Evolutionary conservation across 2,888 invertebrate genomes (phyloP).

Genomic region (Desoria tigrina): DNA sequence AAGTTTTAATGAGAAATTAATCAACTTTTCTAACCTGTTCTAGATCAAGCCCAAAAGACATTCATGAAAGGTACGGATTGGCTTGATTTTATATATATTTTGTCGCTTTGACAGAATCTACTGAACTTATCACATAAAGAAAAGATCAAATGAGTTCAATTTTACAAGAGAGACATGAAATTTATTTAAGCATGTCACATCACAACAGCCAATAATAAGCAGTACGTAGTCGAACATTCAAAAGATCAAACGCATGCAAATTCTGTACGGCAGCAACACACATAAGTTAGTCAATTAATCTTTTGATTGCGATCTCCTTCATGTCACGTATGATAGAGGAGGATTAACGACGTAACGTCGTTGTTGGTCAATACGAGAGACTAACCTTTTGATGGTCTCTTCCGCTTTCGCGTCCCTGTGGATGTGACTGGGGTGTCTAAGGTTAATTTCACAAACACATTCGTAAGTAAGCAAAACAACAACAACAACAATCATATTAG

Average conservation of each 20-base stretch:
- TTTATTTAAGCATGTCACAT: too few relatives aligned
- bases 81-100: too few relatives aligned
- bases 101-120: too few relatives aligned
- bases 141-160: too few relatives aligned
- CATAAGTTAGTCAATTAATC: too few relatives aligned
- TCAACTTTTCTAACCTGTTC: conserved; percentile 2
- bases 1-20: conserved; percentile 15
- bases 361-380: not conserved
- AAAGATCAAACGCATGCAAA: conserved; percentile 22
- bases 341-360: too few relatives aligned
- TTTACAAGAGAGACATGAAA: too few relatives aligned
- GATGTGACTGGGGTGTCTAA: conserved; percentile 40
- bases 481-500: not conserved
- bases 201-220: not conserved
- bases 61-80: too few relatives aligned
- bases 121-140: too few relatives aligned
- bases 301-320: too few relatives aligned
- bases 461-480: conserved; percentile 14
- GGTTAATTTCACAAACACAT: conserved; percentile 23
- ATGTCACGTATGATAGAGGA: too few relatives aligned
- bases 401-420: conserved; percentile 64
- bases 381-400: conserved; percentile 72
- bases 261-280: not conserved
- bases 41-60: not conserved
- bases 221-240: too few relatives aligned